Evolutionary conservation across 2,888 invertebrate genomes (phyloP), one percentile per base, ranked within the genome.

Genomic region (Cactoblastis cactorum): DNA sequence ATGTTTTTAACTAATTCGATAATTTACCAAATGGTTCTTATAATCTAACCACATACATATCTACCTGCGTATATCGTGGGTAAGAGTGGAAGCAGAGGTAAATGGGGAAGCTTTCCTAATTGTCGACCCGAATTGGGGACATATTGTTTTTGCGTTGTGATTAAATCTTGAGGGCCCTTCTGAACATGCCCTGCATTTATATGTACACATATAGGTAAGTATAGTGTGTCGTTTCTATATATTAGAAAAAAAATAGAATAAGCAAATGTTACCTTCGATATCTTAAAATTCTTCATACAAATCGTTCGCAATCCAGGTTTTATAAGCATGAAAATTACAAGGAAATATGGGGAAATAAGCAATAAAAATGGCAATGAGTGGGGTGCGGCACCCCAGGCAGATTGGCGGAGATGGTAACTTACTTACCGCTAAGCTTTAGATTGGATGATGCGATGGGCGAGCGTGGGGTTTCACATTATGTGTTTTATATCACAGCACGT

Each of bases 361-460:
- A 77, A 75, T 77, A 77, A 77, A 79, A 75, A 70, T 72, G 69
- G 74, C 72, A 78, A 78, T 78, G 71, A 74, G 61, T 57, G 59
- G 58, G 41, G 19, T 14, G 65, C 63, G 51, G 60, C 57, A 57
- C 49, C 51, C 53, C 50, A 52, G 57, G 60, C 58, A 58, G 58
- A 67, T 63, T 65, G 61, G 59, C 63, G 70, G 69, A 63, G 59
- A 54, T 12, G 24, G 62, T 72, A 70, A 76, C 67, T 63, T 74
- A 67, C 70, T 77, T 74, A 71, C 51, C 60, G 55, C 64, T 65
- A 71, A 69, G 65, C 63, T 63, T 61, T 62, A 77, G 74, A 77
- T 77, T 77, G 66, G 69, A 66, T 69, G 62, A 65, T 65, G 67
- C 55, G n/a, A 63, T 59, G 62, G 56, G 57, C 14, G 28, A 8